A percentile compares a stretch with the other conserved stretches of the same genome.
phyloP scores from a whole-genome alignment of 2,797 vertebrate genomes.

The Okamejei kenojei region DNA sequence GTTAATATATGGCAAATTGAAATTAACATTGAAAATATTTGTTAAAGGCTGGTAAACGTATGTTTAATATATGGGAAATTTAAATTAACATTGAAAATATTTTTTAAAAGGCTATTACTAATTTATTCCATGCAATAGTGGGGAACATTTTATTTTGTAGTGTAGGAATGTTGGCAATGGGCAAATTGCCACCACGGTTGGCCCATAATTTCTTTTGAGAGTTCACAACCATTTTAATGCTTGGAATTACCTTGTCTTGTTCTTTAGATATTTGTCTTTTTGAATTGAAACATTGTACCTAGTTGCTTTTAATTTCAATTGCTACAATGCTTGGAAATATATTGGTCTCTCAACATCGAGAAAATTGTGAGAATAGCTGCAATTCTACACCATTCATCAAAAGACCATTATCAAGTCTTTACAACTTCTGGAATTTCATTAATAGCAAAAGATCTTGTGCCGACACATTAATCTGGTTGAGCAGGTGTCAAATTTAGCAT shows the following conservation, averaged over 20 bases:
- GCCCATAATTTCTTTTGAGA: no score
- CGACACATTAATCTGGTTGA: neutral
- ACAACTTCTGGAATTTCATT: neutral
- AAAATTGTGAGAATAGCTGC: neutral
- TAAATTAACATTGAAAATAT: neutral
- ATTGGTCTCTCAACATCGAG: neutral
- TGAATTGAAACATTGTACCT: neutral
- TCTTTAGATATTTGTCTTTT: neutral
- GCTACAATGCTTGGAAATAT: neutral
- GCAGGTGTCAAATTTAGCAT: neutral
- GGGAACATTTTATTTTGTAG: neutral
- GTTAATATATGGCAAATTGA: neutral
- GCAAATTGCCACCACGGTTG: neutral
- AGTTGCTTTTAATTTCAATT: neutral
- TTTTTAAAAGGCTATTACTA: neutral
- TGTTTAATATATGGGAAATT: neutral
- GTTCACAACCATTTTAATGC: neutral
- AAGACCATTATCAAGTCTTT: neutral
- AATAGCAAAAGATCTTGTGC: neutral
- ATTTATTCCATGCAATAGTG: neutral
- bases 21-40: neutral
- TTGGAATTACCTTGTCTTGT: neutral
- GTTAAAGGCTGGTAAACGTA: neutral
- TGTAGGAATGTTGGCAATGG: neutral
- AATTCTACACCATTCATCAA: neutral